phyloP scores from a whole-genome alignment of 2,113 vertebrate species.

The Chauna torquata region DNA sequence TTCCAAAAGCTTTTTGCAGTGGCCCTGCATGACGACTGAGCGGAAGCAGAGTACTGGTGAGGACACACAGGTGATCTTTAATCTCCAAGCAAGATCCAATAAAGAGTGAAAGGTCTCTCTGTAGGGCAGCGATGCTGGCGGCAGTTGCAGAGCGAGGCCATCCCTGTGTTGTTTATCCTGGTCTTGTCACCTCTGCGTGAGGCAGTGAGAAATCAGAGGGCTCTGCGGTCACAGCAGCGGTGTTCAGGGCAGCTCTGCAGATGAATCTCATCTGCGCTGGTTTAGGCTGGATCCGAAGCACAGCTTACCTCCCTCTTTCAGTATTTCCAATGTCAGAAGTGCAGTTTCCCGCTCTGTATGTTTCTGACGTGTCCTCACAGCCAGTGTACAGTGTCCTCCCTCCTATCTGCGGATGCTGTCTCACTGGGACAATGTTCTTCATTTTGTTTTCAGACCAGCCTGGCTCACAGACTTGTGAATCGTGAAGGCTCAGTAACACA shows the following conservation, averaged over 20 bases:
- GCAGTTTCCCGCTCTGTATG: not conserved
- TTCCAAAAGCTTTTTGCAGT: not conserved
- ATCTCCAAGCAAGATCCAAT: not conserved
- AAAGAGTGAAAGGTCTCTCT: not conserved
- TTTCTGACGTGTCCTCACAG: not conserved
- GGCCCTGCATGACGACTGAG: not conserved
- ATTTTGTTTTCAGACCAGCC: constrained; percentile 78
- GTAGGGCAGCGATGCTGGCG: not conserved
- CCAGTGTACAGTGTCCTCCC: not conserved
- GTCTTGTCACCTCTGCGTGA: fast-evolving
- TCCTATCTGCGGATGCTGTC: fast-evolving
- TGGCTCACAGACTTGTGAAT: constrained; percentile 88
- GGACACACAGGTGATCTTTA: not conserved
- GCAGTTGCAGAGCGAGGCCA: not conserved
- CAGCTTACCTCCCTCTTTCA: not conserved
- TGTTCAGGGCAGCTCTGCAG: not conserved
- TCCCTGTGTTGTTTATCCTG: not conserved
- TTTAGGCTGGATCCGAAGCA: not conserved
- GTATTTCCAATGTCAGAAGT: not conserved
- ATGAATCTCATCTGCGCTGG: too few species aligned
- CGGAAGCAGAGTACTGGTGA: not conserved
- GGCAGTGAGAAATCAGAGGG: too few species aligned
- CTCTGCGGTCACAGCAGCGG: too few species aligned
- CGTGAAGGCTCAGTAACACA: constrained; percentile 89
- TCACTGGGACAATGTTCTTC: not conserved